Evolutionary conservation across 2,113 vertebrate species (phyloP).

Genomic region (Pseudonaja textilis): DNA sequence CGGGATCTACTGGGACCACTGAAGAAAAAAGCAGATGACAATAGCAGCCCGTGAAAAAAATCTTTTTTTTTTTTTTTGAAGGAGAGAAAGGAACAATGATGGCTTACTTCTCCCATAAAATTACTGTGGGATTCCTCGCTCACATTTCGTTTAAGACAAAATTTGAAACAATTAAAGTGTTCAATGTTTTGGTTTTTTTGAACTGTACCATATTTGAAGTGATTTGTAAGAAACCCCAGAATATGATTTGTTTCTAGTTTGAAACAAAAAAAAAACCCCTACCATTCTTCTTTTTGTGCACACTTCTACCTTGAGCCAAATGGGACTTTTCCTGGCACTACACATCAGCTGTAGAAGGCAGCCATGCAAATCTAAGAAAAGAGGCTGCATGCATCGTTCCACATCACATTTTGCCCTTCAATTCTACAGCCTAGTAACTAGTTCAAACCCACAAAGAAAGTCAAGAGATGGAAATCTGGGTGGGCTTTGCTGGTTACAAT

Average conservation of each 20-base stretch:
- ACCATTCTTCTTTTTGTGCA: background rate
- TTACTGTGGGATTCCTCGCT: background rate
- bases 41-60: background rate
- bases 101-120: background rate
- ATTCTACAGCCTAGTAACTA: background rate
- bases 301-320: background rate
- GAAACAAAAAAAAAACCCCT: background rate
- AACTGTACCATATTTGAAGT: background rate
- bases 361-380: background rate
- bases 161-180: background rate
- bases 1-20: background rate
- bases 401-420: background rate
- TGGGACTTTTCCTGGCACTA: background rate
- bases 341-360: background rate
- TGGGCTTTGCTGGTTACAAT: fast-evolving
- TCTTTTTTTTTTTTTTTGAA: background rate
- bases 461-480: no score
- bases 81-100: background rate
- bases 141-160: background rate
- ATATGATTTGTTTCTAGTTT: background rate
- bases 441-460: background rate
- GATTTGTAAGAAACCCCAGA: background rate
- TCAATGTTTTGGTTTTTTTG: background rate
- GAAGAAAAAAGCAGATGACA: background rate
- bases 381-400: background rate